phyloP scores from a whole-genome alignment of 2,113 vertebrate genomes.

The Oriolus oriolus region DNA sequence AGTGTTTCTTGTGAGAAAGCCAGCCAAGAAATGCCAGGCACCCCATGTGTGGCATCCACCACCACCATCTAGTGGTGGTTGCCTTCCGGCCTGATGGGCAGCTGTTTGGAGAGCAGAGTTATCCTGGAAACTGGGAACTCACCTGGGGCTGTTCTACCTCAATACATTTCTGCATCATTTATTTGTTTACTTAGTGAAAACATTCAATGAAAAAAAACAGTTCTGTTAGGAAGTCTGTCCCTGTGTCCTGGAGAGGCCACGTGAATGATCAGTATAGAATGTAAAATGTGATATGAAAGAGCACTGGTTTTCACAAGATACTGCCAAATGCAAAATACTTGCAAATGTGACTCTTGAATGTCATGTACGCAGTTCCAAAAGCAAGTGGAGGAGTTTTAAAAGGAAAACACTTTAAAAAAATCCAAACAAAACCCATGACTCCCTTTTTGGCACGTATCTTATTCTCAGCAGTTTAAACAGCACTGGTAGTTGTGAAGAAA shows the following conservation, averaged over 20 bases:
- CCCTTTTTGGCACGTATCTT: neutral
- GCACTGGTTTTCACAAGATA: neutral
- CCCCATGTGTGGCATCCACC: neutral
- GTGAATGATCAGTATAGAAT: neutral
- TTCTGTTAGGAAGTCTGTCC: neutral
- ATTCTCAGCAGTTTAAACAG: neutral
- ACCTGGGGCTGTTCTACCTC: neutral
- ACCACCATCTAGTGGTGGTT: conserved; percentile 40
- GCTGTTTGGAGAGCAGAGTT: neutral
- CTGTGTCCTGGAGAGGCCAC: neutral
- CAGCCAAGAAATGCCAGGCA: neutral
- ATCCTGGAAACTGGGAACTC: neutral
- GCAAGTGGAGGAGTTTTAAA: neutral
- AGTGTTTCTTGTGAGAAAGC: neutral
- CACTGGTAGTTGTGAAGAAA: neutral
- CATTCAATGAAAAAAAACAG: neutral
- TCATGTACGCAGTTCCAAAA: neutral
- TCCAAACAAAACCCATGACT: neutral
- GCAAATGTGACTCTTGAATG: neutral
- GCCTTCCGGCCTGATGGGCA: neutral
- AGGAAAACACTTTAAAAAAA: neutral
- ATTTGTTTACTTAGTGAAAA: neutral
- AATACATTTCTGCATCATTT: neutral
- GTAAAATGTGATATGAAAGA: neutral
- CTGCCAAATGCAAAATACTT: neutral